phyloP scores from a whole-genome alignment of 2,797 vertebrate species.

The Bufotes viridis region DNA sequence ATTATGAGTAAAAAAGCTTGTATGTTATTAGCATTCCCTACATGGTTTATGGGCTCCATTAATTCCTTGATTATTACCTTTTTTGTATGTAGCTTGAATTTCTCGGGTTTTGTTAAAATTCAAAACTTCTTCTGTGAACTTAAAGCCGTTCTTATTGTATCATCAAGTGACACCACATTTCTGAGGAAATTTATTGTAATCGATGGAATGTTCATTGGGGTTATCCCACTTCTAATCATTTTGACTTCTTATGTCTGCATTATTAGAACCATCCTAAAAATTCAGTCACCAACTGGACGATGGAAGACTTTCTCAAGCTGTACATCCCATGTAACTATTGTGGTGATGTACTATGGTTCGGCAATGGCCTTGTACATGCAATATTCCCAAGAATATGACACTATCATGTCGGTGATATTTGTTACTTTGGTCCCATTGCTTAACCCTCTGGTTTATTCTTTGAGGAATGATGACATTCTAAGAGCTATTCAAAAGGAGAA shows the following conservation, averaged over 20 bases:
- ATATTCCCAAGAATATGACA: constrained; percentile 59
- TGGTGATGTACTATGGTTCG: constrained; percentile 65
- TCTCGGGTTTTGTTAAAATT: constrained; percentile 13
- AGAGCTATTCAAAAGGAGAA: neutral
- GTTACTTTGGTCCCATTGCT: constrained; percentile 52
- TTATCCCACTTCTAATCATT: constrained; percentile 46
- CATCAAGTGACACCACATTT: constrained; percentile 31
- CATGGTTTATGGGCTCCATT: constrained; percentile 52
- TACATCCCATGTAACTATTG: constrained; percentile 64
- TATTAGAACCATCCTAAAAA: constrained; percentile 54
- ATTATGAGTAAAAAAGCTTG: constrained; percentile 56
- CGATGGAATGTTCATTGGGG: constrained; percentile 24
- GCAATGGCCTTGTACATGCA: constrained; percentile 64
- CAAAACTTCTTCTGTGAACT: constrained; percentile 53
- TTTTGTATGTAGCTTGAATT: constrained; percentile 13
- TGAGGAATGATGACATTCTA: constrained; percentile 37
- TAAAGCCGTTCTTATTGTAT: constrained; percentile 38
- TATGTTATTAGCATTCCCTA: neutral
- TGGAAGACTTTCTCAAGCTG: constrained; percentile 64
- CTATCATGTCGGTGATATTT: constrained; percentile 65
- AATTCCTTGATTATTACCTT: constrained; percentile 30
- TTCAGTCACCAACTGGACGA: constrained; percentile 54
- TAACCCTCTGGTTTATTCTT: constrained; percentile 43
- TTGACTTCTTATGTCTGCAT: constrained; percentile 63
- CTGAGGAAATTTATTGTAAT: constrained; percentile 17